Evolutionary conservation across 1,140 invertebrate genomes (phyloP), one percentile per base, ranked within the genome.

Genomic region (Achroia grisella): DNA sequence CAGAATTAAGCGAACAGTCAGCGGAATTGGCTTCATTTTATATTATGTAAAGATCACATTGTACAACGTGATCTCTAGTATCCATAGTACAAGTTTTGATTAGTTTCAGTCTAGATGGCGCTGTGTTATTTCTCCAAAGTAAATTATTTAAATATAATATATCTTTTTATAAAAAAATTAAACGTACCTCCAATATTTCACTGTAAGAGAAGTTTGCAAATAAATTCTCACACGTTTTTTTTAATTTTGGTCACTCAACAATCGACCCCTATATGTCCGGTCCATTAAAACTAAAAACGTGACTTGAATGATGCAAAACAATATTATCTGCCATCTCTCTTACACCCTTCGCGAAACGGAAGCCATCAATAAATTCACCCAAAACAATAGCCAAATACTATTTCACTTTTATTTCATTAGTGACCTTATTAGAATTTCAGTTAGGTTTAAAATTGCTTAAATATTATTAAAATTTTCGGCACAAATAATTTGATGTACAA

Each of bases 241-340:
- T 59, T 53, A 33, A 39, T 17, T 39, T 31, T 51, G 60, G 64
- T 61, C 60, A 60, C 23, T 43, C 31, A 49, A 67, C 58, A 67
- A 56, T 60, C 45, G 34, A 41, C 67, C 63, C 67, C 37, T 56
- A 71, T 68, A 33, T 48, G 57, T 56, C 54, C 66, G 42, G 46
- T 45, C 58, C 56, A 70, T 70, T 69, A 65, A 58, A 61, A 62
- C 48, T 52, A 57, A 62, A 35, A 60, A 62, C 55, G 43, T 51
- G 56, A 48, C 52, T 48, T 42, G 13, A 55, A 61, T 52, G 51
- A 55, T 42, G 47, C 55, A 52, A 64, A 59, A 63, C 54, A 63
- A 67, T 56, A 35, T 45, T 52, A 51, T 57, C 54, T 56, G 45
- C 41, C 52, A 53, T 66, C 57, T 55, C 44, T 51, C 43, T 52